Evolutionary conservation across 2,113 vertebrate genomes (phyloP).

Genomic region (Turnix velox): DNA sequence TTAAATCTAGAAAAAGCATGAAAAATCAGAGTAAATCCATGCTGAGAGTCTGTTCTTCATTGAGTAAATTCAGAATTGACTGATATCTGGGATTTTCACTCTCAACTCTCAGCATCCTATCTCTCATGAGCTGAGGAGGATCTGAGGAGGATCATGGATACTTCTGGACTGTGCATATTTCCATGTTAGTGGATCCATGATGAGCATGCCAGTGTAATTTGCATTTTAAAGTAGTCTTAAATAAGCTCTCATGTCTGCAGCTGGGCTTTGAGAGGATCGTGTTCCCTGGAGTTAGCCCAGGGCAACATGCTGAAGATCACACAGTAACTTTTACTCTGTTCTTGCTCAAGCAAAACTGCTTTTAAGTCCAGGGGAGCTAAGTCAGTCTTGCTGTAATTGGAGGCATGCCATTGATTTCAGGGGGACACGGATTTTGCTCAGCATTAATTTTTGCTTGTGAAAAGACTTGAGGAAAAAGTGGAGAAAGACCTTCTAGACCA

Average conservation of each 20-base stretch:
- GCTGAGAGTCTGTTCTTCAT: neutral
- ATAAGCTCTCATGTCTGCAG: conserved; percentile 44
- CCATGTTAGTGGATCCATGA: neutral
- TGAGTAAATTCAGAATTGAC: neutral
- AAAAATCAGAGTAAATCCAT: conserved; percentile 7
- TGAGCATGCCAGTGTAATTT: neutral
- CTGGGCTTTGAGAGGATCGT: conserved; percentile 44
- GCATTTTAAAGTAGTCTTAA: conserved; percentile 60
- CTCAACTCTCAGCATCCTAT: neutral
- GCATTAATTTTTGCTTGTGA: neutral
- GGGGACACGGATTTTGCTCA: neutral
- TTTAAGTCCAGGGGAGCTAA: conserved; percentile 32
- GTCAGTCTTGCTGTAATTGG: neutral
- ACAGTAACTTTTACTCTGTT: conserved; percentile 41
- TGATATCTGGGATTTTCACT: neutral
- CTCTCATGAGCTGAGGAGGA: neutral
- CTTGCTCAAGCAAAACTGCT: conserved; percentile 52
- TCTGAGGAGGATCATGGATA: neutral
- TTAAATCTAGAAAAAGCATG: neutral
- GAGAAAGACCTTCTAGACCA: neutral
- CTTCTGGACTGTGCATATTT: neutral
- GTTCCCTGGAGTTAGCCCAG: conserved; percentile 49
- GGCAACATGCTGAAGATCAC: conserved; percentile 48
- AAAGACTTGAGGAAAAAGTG: neutral
- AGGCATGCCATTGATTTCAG: neutral